Conservation (phyloP, 2,888 invertebrate species). For the Orthosia incerta region DNA sequence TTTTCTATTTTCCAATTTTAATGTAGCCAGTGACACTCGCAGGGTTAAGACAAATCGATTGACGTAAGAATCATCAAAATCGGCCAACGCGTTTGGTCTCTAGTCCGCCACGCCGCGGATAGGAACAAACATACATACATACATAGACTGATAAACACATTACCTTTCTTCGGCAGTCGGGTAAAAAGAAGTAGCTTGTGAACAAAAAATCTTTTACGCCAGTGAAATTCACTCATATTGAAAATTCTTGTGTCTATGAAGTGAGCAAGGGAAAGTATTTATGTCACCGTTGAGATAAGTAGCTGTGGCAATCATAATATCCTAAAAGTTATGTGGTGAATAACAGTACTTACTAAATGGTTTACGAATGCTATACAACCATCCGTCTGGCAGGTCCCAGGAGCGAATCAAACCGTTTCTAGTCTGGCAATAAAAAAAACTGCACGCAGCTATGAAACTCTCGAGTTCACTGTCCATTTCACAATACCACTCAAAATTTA, state of each 20-base stretch:
- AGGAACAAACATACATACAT: no score
- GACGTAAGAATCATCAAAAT: no score
- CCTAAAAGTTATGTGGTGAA: background rate
- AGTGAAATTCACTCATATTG: background rate
- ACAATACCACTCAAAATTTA: slow-evolving; percentile 46
- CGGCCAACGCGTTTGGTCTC: no score
- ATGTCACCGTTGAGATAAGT: background rate
- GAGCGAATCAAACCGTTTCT: slow-evolving; percentile 83
- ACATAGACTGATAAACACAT: no score
- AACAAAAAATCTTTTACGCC: background rate
- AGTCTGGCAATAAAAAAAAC: slow-evolving; percentile 75
- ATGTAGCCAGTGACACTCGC: no score
- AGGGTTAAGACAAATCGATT: no score
- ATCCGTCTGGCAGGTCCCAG: slow-evolving; percentile 80
- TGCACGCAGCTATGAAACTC: slow-evolving; percentile 62
- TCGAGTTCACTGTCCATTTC: slow-evolving; percentile 69
- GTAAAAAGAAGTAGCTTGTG: background rate
- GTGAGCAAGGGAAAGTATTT: background rate
- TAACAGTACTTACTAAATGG: slow-evolving; percentile 70
- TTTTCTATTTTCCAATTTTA: no score
- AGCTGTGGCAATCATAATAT: background rate
- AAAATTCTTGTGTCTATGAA: background rate
- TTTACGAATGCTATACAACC: slow-evolving; percentile 74
- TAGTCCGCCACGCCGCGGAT: no score
- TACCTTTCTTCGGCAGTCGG: no score